A percentile compares a stretch with the other conserved stretches of the same genome.
These are phyloP conservation scores for Cyprinodon variegatus DNA, from an alignment of 2,113 vertebrate species.

Conservation along the genomic window DNA sequence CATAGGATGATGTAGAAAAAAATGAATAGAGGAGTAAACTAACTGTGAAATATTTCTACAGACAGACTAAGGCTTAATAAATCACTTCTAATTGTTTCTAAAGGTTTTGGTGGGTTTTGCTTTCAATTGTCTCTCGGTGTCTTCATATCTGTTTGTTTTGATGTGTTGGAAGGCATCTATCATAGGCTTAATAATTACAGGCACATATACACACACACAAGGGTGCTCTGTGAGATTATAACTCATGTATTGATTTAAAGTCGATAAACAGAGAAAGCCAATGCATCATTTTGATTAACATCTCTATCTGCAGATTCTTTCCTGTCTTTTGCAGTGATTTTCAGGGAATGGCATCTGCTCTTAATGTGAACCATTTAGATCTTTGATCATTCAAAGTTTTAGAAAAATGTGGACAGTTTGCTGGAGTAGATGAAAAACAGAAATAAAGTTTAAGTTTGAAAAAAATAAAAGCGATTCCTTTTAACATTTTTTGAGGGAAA, in stretches of 20 bases:
- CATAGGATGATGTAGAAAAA: background rate
- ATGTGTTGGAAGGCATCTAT: conserved; percentile 39
- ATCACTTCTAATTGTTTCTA: background rate
- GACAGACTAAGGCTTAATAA: background rate
- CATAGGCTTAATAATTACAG: conserved; percentile 52
- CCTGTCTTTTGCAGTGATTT: conserved; percentile 20
- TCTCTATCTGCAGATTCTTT: conserved; percentile 16
- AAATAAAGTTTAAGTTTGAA: background rate
- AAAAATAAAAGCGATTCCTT: background rate
- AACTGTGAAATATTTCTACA: background rate
- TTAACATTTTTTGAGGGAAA: background rate
- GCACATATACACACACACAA: conserved; percentile 23
- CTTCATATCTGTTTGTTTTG: conserved; percentile 24
- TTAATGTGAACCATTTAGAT: background rate
- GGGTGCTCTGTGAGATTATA: conserved; percentile 33
- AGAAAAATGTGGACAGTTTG: background rate
- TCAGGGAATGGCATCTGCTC: conserved; percentile 17
- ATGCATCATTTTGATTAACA: conserved; percentile 58
- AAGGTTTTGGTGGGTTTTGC: conserved; percentile 5
- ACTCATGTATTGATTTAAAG: conserved; percentile 58
- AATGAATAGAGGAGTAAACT: background rate
- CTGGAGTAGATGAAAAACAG: background rate
- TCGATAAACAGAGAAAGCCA: conserved; percentile 40
- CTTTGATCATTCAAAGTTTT: background rate
- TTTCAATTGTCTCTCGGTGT: conserved; percentile 27